phyloP scores from a whole-genome alignment of 64 coral and sea anemone genomes.

The Montipora foliosa region DNA sequence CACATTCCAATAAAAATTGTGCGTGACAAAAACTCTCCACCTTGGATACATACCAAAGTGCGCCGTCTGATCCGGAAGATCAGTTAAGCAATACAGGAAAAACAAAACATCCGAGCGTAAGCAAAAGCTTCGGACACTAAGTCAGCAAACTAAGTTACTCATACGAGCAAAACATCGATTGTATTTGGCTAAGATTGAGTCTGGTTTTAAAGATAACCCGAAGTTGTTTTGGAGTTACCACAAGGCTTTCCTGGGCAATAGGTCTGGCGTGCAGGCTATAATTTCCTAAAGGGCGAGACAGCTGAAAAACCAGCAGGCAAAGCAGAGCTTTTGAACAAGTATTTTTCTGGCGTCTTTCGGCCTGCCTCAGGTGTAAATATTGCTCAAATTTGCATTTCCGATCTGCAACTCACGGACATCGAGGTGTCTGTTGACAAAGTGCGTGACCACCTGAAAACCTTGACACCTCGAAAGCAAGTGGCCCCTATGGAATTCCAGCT shows the following conservation, averaged over 20 bases:
- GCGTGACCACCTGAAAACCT: constrained; percentile 11
- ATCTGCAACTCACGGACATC: background rate
- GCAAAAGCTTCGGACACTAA: constrained; percentile 31
- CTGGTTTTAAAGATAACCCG: constrained; percentile 50
- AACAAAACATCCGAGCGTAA: constrained; percentile 38
- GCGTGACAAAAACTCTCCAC: constrained; percentile 37
- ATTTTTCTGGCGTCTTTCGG: constrained; percentile 37
- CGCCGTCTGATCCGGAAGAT: constrained; percentile 53
- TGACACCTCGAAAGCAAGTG: constrained; percentile 52
- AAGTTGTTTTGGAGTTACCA: constrained; percentile 74
- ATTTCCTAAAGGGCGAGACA: constrained; percentile 4
- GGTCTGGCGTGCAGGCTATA: background rate
- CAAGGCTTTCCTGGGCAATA: constrained; percentile 36
- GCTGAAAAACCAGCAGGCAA: constrained; percentile 24
- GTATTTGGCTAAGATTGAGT: constrained; percentile 51
- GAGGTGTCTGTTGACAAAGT: constrained; percentile 38
- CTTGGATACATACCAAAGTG: constrained; percentile 64
- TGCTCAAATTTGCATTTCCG: background rate
- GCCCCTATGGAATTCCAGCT: constrained; percentile 51
- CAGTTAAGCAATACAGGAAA: constrained; percentile 37
- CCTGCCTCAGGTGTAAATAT: constrained; percentile 4
- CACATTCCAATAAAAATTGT: constrained; percentile 35
- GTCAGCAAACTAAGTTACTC: constrained; percentile 45
- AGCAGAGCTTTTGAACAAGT: constrained; percentile 46
- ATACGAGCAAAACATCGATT: constrained; percentile 22